Percentiles rank a stretch among this genome's conserved stretches.
Conservation (phyloP, 2,888 invertebrate genomes). For the Oscheius sp. region DNA sequence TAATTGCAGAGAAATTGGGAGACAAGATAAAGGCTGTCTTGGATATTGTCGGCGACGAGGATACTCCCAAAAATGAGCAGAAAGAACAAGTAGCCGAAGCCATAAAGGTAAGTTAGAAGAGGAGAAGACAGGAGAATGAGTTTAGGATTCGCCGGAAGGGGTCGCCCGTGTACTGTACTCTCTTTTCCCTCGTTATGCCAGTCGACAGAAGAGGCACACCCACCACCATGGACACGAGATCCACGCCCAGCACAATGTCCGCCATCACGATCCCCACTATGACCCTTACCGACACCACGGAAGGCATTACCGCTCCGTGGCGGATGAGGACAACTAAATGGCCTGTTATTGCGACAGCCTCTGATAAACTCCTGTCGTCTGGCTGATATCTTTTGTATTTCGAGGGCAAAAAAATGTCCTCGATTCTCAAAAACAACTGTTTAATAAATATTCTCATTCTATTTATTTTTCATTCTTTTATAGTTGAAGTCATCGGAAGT, state of each 20-base stretch:
- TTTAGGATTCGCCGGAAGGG: neutral
- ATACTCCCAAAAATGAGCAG: neutral
- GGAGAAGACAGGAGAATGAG: neutral
- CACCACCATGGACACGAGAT: neutral
- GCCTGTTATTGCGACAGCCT: too few species aligned
- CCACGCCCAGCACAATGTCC: neutral
- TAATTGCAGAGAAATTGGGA: neutral
- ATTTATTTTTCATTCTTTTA: too few species aligned
- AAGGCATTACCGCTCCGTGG: neutral
- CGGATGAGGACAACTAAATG: neutral
- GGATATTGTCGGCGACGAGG: neutral
- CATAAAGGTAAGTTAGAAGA: neutral
- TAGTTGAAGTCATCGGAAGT: too few species aligned
- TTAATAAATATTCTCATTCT: too few species aligned
- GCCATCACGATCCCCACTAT: neutral
- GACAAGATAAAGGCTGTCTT: neutral
- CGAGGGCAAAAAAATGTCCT: too few species aligned
- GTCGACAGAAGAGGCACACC: neutral
- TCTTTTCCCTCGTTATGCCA: neutral
- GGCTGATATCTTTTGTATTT: too few species aligned
- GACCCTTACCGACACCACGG: neutral
- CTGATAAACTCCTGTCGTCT: too few species aligned
- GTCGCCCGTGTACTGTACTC: neutral
- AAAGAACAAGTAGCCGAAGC: neutral
- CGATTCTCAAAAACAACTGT: too few species aligned